Base-by-base conservation (phyloP, 1,140 invertebrate genomes). In the Plectus sambesii region DNA sequence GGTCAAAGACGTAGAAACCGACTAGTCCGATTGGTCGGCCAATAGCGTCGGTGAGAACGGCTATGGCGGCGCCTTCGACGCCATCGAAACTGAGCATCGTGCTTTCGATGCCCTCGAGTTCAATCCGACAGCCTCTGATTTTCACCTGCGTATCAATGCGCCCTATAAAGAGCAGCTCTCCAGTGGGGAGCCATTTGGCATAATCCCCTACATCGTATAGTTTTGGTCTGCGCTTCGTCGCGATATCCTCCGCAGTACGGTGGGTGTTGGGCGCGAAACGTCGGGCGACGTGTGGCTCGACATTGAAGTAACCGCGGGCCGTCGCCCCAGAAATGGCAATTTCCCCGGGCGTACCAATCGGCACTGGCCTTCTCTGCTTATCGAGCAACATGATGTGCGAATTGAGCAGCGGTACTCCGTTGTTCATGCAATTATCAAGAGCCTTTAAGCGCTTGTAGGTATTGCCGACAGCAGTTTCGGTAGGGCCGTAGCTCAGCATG, bases 401-500 rank as follows among this genome's bases (percentile, higher is more conserved):
- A 41, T 56, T 56, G 2, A 29, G 12, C 5, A 56, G 30, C 2
- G 52, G 52, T 20, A 19, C 15, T 9, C 54, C 54, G 3, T 55
- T 33, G 6, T 56, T 55, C 15, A 36, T 27, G 8, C 46, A 29
- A 12, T 3, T 25, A 56, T 56, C 53, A 12, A 41, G 30, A n/a
- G 19, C 17, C 38, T 44, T 56, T 53, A 56, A 55, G n/a, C 27
- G 39, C 39, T 47, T 26, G 8, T 45, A 27, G 12, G 56, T 29
- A 8, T 42, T 43, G 39, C 45, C 54, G 4, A 44, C 29, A 5
- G 54, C 56, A 6, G 54, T 55, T 36, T 56, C 54, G 2, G 54
- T 56, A 15, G 54, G 54, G 1, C 54, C 54, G 35, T 56, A 56
- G 46, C 50, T 55, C 26, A 55, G 54, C 5, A 56, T 47, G 5